Conservation (phyloP, 2,113 vertebrate species). For the Otis tarda region DNA sequence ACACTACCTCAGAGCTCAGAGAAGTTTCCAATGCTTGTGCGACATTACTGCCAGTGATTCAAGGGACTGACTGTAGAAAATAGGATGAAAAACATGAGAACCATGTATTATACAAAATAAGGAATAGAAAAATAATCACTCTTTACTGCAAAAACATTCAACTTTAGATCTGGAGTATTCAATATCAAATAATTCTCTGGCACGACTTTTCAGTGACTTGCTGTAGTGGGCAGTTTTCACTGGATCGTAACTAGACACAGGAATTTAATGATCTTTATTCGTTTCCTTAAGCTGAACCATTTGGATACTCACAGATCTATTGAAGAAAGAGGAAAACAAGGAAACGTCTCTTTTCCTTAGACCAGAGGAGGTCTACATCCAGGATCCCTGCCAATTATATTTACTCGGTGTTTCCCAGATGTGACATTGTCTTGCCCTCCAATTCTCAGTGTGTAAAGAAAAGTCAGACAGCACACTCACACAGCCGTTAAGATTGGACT, state of each 20-base stretch:
- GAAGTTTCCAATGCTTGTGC: not conserved
- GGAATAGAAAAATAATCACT: slow-evolving; percentile 7
- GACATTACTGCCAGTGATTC: not conserved
- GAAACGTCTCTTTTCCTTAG: not conserved
- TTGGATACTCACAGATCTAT: not conserved
- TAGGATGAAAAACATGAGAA: slow-evolving; percentile 33
- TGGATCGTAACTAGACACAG: not conserved
- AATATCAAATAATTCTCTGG: not conserved
- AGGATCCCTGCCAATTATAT: slow-evolving; percentile 1
- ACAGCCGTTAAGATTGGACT: not conserved
- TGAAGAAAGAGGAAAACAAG: not conserved
- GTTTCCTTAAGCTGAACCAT: not conserved
- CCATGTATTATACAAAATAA: slow-evolving; percentile 45
- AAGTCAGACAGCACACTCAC: not conserved
- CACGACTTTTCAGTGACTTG: not conserved
- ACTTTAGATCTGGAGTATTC: not conserved
- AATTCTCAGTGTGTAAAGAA: not conserved
- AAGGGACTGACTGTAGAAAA: slow-evolving; percentile 2
- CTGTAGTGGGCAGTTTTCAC: not conserved
- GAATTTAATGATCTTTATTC: not conserved
- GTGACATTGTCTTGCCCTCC: slow-evolving; percentile 16
- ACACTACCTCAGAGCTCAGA: not conserved
- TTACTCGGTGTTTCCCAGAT: not conserved
- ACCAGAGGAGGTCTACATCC: not conserved
- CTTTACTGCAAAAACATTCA: slow-evolving; percentile 18